Evolutionary conservation across 37 sponge, comb jelly and placozoan species (phyloP).

Genomic region (Ephydatia muelleri): DNA sequence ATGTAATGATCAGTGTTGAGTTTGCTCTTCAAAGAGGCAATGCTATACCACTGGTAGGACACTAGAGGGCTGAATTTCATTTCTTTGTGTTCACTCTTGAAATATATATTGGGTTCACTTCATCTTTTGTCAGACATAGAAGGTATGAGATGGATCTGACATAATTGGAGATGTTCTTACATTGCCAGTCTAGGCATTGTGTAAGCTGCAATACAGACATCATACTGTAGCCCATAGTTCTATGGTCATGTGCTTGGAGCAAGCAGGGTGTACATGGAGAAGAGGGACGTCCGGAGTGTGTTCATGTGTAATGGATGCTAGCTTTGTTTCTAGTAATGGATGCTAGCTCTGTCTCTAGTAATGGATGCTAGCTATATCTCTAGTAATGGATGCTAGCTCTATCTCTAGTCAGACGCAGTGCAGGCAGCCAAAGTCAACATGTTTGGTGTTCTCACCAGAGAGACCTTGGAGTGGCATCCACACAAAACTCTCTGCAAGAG

Average conservation of each 20-base stretch:
- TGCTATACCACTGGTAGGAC: no score
- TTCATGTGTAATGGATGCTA: no score
- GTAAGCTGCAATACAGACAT: no score
- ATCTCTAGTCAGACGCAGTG: conserved; percentile 47
- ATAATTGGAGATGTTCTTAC: no score
- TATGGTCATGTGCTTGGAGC: background rate
- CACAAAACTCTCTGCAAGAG: conserved; percentile 88
- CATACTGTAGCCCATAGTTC: no score
- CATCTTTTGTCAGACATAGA: background rate
- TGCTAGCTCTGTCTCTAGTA: background rate
- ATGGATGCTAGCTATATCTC: background rate
- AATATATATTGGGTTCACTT: background rate
- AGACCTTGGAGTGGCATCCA: conserved; percentile 90
- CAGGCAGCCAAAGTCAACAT: conserved; percentile 70
- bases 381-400: background rate
- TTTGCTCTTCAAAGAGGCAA: no score
- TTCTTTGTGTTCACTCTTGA: background rate
- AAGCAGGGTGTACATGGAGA: background rate
- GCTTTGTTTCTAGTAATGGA: background rate
- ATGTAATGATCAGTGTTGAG: background rate
- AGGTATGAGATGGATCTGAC: background rate
- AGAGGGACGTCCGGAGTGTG: no score
- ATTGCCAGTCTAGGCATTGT: no score
- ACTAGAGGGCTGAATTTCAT: background rate
- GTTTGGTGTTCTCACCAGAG: conserved; percentile 81